Percentiles rank a stretch among this genome's conserved stretches.
Evolutionary conservation across 1,140 invertebrate species (phyloP).

Genomic region (Zophobas atratus): DNA sequence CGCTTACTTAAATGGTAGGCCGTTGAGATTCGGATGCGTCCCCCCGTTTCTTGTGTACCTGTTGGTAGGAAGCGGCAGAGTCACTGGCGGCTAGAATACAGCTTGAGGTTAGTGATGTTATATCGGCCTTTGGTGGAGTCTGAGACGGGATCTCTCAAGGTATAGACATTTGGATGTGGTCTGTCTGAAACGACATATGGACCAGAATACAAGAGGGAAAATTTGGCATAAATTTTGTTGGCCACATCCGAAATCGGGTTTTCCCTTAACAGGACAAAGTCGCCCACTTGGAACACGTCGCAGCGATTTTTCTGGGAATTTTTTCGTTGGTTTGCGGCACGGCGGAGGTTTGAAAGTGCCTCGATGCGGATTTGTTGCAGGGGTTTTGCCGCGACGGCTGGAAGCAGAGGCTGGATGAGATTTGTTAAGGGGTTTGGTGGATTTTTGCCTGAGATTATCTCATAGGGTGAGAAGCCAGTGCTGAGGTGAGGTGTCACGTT

Average conservation of each 20-base stretch:
- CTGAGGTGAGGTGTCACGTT: slow-evolving; percentile 65
- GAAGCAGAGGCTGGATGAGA: slow-evolving; percentile 2
- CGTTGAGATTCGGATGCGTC: no score
- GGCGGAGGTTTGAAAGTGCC: background rate
- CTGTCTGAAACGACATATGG: no score
- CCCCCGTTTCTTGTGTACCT: no score
- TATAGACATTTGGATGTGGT: no score
- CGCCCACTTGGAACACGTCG: background rate
- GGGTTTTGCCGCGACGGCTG: background rate
- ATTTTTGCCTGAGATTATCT: slow-evolving; percentile 64
- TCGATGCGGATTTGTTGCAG: slow-evolving; percentile 13
- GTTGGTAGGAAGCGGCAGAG: no score
- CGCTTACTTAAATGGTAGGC: no score
- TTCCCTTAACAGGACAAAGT: slow-evolving; percentile 9
- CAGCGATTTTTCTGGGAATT: background rate
- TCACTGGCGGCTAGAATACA: no score
- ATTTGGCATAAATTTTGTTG: no score
- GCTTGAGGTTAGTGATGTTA: no score
- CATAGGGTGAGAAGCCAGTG: slow-evolving; percentile 63
- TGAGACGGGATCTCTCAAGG: no score
- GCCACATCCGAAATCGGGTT: slow-evolving; percentile 24
- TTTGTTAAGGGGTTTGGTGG: slow-evolving; percentile 13
- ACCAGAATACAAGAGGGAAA: no score
- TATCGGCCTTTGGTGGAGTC: no score
- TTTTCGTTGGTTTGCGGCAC: background rate